Percentiles rank a stretch among this genome's conserved stretches.
These are phyloP conservation scores for Chironomus tepperi DNA, from an alignment of 1,140 invertebrate genomes.

Conservation along the genomic window DNA sequence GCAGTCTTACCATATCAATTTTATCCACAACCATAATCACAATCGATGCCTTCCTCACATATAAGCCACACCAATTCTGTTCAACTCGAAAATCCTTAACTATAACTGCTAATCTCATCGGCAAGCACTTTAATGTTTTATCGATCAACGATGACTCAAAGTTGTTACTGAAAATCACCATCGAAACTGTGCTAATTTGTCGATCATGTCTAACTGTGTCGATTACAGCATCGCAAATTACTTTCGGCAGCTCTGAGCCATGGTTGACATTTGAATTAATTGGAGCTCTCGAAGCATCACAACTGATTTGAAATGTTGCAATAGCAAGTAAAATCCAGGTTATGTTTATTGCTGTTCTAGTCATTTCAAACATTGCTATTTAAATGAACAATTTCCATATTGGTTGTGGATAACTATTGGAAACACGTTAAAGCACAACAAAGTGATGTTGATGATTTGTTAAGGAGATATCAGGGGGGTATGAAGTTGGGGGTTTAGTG, in stretches of 20 bases:
- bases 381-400: no score
- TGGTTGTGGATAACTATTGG: no score
- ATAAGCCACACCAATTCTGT: neutral
- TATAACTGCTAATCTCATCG: neutral
- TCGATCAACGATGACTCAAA: neutral
- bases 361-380: no score
- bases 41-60: neutral
- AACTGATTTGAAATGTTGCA: neutral
- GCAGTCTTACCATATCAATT: neutral
- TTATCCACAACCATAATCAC: neutral
- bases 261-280: neutral
- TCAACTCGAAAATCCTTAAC: neutral
- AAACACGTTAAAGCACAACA: no score
- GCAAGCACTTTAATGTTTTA: neutral
- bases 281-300: neutral
- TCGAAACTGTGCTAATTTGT: no score
- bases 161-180: neutral
- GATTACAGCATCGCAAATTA: no score
- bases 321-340: no score
- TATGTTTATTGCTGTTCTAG: no score
- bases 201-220: no score
- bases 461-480: no score
- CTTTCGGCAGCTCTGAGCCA: neutral
- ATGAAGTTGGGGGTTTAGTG: no score
- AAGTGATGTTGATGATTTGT: no score